Conservation (phyloP, 2,888 invertebrate genomes). For the Melinopterus prodromus region DNA sequence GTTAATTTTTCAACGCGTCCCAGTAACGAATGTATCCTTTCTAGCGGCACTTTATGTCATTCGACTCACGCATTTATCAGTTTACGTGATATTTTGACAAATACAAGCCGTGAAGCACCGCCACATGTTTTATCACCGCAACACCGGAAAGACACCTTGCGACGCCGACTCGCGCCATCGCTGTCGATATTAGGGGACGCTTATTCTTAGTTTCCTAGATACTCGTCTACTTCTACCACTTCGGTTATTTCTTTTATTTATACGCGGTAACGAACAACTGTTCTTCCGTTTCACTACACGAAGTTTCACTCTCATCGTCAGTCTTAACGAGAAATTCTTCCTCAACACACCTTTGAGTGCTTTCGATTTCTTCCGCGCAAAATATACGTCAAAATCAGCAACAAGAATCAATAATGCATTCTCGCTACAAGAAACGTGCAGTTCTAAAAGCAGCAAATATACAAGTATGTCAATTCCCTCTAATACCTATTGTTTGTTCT, state of each 20-base stretch:
- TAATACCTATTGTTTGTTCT: not conserved
- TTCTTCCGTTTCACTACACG: not conserved
- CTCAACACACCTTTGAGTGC: not conserved
- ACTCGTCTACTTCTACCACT: not conserved
- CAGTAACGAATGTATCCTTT: not conserved
- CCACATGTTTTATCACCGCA: not conserved
- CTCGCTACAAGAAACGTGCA: not conserved
- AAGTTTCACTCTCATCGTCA: not conserved
- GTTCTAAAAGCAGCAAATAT: not conserved
- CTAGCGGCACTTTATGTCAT: not conserved
- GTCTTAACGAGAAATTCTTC: not conserved
- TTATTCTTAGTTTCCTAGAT: not conserved
- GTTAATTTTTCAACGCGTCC: not conserved
- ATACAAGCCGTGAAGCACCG: not conserved
- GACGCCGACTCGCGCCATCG: not conserved
- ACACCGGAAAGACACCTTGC: not conserved
- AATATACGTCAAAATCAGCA: not conserved
- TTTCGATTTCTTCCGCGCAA: not conserved
- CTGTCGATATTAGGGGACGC: not conserved
- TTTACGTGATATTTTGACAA: slow-evolving; percentile 4
- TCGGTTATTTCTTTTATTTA: not conserved
- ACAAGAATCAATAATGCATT: not conserved
- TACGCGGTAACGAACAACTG: not conserved
- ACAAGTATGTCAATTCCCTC: not conserved
- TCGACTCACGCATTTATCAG: not conserved